These are phyloP conservation scores for Aphis craccivora DNA, from an alignment of 1,140 invertebrate genomes.

Conservation along the genomic window DNA sequence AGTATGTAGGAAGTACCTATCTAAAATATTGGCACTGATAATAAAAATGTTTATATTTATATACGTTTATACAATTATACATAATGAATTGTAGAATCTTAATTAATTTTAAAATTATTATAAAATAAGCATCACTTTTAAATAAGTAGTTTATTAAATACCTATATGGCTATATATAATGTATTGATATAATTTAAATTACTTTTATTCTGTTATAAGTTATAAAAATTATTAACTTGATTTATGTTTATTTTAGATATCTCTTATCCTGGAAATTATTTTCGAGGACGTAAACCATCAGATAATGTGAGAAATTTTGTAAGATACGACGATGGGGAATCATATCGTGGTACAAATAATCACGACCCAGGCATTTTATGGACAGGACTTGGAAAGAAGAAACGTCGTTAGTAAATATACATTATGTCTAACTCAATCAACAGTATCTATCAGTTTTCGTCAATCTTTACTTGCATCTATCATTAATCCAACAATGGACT, in stretches of 20 bases:
- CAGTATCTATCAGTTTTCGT: slow-evolving; percentile 28
- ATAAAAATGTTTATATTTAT: background rate
- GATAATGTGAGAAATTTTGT: slow-evolving; percentile 56
- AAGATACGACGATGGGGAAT: slow-evolving; percentile 11
- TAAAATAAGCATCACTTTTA: background rate
- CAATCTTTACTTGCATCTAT: slow-evolving; percentile 27
- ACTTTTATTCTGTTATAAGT: background rate
- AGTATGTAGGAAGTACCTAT: background rate
- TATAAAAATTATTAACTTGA: background rate
- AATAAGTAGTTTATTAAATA: background rate
- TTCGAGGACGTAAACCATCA: slow-evolving; percentile 52
- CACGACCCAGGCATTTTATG: slow-evolving; percentile 54
- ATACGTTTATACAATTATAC: background rate
- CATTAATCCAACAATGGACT: background rate
- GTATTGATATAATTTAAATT: background rate
- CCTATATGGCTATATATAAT: background rate
- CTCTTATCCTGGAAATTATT: slow-evolving; percentile 45
- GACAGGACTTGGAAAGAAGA: slow-evolving; percentile 54
- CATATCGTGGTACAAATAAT: slow-evolving; percentile 46
- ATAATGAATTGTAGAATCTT: background rate
- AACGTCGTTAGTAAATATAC: background rate
- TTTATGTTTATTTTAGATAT: slow-evolving; percentile 5
- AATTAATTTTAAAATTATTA: background rate
- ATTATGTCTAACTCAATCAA: background rate
- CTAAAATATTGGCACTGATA: background rate